These are phyloP conservation scores for Neotragus moschatus DNA, from an alignment of 2,113 vertebrate genomes.

Conservation along the genomic window DNA sequence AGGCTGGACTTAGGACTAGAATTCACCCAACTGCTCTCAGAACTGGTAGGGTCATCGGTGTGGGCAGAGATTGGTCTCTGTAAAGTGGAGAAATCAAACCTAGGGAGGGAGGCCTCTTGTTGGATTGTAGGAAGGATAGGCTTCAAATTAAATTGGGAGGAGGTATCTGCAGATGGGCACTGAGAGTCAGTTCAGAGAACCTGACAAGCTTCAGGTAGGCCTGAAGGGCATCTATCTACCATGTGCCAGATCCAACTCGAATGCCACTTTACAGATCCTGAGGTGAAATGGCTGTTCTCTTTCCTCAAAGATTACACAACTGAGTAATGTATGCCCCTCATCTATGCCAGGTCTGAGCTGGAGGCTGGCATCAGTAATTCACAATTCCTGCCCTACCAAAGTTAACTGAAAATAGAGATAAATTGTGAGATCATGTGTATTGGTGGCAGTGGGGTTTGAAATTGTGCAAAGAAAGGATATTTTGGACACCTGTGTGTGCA, in stretches of 20 bases:
- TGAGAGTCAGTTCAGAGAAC: background rate
- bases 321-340: background rate
- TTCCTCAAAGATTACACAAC: background rate
- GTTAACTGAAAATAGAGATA: conserved; percentile 5
- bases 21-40: background rate
- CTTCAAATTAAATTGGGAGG: background rate
- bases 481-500: background rate
- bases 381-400: background rate
- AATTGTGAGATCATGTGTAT: background rate
- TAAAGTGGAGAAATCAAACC: background rate
- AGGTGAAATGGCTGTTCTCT: background rate
- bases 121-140: background rate
- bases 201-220: background rate
- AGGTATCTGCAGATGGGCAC: background rate
- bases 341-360: background rate
- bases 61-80: background rate
- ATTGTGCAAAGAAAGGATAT: background rate
- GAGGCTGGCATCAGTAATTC: background rate
- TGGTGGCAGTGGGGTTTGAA: background rate
- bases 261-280: background rate
- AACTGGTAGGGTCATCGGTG: background rate
- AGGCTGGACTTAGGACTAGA: background rate
- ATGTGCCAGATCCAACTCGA: background rate
- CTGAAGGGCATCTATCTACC: background rate
- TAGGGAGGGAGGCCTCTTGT: background rate